Base-by-base conservation (phyloP, 2,797 vertebrate species). In the Pampus argenteus region DNA sequence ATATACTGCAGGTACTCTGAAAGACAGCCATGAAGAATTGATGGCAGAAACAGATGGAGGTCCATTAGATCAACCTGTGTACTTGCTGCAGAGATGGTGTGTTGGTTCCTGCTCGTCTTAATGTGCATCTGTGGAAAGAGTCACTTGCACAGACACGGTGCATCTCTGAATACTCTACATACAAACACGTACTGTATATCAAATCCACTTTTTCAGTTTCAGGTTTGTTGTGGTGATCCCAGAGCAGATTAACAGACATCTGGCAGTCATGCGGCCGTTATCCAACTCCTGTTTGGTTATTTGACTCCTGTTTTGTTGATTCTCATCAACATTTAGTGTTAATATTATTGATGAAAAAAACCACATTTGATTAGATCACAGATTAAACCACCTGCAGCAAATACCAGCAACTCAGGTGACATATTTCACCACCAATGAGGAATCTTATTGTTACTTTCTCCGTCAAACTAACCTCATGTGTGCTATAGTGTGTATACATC, bases 41-140 rank as follows among this genome's bases (percentile, higher is more conserved):
- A 82, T 80, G 74, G 34, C 31, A 69, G 47, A 48, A 59, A 60
- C 38, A 73, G 58, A 18, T 49, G 23, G 28, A n/a, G 22, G 45
- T 71, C 58, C 69, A 66, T 74, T 56, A 74, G 65, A 59, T 79
- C 38, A n/a, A 23, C 25, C n/a, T 29, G 54, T 74, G 36, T 45
- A 55, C 17, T 40, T 34, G 8, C 34, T 71, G 18, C 34, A 59
- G 50, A 28, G 15, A 26, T 52, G 3, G 49, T 18, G 15, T 14
- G 29, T 38, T 18, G 18, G 47, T 25, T 65, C 15, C 34, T 9
- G 34, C 51, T 23, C 14, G 9, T 57, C 18, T 47, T 47, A 6
- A 61, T 44, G 56, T 65, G 18, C 9, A n/a, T 56, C 25, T 65
- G 55, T 54, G 34, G 55, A 50, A 26, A 51, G 10, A 72, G n/a